phyloP scores from a whole-genome alignment of 1,140 invertebrate genomes.

The Drosophila guanche region DNA sequence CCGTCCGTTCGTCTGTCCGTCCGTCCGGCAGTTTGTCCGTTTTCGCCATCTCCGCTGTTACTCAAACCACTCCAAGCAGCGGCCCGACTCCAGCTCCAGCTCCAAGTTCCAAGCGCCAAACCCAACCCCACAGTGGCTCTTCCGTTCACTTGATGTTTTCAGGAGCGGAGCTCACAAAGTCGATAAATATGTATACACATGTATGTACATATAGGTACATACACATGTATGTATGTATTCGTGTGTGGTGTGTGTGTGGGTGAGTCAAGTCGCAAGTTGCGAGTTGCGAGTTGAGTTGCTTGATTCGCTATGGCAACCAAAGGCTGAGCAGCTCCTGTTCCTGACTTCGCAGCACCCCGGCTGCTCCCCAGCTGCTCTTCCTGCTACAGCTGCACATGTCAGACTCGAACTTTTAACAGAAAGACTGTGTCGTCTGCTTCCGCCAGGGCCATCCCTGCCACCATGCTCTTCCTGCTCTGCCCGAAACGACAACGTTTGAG shows the following conservation, averaged over 20 bases:
- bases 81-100: slow-evolving; percentile 7
- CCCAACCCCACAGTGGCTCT: slow-evolving; percentile 37
- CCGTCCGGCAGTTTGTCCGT: slow-evolving; percentile 19
- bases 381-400: slow-evolving; percentile 68
- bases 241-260: slow-evolving; percentile 25
- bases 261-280: slow-evolving; percentile 19
- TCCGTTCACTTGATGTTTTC: slow-evolving; percentile 80
- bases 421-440: slow-evolving; percentile 67
- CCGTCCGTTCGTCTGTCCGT: slow-evolving; percentile 18
- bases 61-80: slow-evolving; percentile 45
- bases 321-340: neutral
- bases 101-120: neutral
- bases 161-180: slow-evolving; percentile 78
- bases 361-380: slow-evolving; percentile 9
- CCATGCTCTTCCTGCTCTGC: neutral
- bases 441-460: slow-evolving; percentile 28
- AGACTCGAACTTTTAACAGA: slow-evolving; percentile 73
- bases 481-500: slow-evolving; percentile 6
- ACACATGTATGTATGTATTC: neutral
- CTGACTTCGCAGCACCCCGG: neutral
- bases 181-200: slow-evolving; percentile 74
- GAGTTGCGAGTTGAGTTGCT: slow-evolving; percentile 2
- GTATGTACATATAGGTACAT: slow-evolving; percentile 2
- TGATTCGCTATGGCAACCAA: no score
- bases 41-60: slow-evolving; percentile 36